Conservation (phyloP, 2,113 vertebrate genomes). For the Crotalus horridus region DNA sequence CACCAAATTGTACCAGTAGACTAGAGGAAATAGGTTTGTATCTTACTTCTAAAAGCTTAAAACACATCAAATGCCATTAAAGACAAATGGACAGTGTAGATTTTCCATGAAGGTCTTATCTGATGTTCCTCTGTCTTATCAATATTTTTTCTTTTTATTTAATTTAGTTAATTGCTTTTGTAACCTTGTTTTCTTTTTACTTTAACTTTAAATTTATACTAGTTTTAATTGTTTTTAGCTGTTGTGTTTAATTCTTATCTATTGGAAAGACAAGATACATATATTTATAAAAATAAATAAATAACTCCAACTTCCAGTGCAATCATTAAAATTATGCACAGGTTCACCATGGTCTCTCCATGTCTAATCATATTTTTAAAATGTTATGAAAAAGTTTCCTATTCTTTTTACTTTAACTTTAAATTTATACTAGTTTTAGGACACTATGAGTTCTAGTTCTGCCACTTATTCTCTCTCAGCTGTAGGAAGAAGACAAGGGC, state of each 20-base stretch:
- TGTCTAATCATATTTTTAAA: neutral
- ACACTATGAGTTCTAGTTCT: too few relatives aligned
- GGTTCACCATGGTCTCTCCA: neutral
- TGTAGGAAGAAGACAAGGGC: too few relatives aligned
- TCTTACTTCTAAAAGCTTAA: neutral
- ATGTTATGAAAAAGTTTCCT: neutral
- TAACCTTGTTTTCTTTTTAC: neutral
- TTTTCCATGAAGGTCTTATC: neutral
- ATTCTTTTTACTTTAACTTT: neutral
- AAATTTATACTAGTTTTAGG: too few relatives aligned
- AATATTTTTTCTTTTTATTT: neutral
- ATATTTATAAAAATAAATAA: neutral
- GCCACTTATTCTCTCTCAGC: too few relatives aligned
- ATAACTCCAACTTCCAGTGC: neutral
- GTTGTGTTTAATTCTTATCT: neutral
- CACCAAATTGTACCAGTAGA: neutral
- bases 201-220: neutral
- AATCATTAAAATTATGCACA: neutral
- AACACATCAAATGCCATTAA: neutral
- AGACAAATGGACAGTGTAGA: neutral
- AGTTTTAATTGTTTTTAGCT: neutral
- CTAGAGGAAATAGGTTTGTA: neutral
- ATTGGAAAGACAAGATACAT: neutral
- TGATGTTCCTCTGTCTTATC: neutral
- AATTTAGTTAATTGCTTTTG: neutral